Conservation (phyloP, 2,797 vertebrate genomes). For the Pogoniulus pusillus region DNA sequence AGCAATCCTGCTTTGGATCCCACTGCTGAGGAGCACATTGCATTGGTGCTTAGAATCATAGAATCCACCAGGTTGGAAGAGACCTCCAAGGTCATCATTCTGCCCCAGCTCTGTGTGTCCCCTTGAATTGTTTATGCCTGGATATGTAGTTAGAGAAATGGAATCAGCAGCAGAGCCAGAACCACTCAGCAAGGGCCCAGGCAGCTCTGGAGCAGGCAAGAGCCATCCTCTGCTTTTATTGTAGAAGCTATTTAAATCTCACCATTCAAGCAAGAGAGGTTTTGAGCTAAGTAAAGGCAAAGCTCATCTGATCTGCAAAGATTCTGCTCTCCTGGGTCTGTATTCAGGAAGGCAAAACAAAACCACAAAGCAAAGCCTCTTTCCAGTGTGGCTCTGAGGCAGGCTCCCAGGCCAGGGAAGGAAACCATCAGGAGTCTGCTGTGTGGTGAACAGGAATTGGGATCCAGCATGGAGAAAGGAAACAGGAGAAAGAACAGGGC, state of each 20-base stretch:
- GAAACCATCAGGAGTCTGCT: not conserved
- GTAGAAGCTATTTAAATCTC: not conserved
- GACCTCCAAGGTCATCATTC: too few species aligned
- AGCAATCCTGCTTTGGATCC: not conserved
- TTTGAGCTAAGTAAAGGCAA: not conserved
- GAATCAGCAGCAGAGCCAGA: not conserved
- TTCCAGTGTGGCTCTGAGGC: not conserved
- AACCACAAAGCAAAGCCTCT: not conserved
- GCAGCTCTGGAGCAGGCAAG: not conserved
- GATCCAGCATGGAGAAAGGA: not conserved
- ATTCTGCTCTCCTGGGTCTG: not conserved
- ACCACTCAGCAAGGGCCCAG: not conserved
- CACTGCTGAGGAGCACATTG: not conserved
- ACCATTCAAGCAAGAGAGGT: not conserved
- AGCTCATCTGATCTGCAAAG: not conserved
- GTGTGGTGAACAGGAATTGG: not conserved
- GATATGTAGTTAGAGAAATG: constrained; percentile 31
- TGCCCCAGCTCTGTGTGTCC: not conserved
- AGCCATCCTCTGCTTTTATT: not conserved
- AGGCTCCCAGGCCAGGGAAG: not conserved
- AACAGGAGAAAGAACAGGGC: not conserved
- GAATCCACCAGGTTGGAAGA: too few species aligned
- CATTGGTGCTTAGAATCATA: too few species aligned
- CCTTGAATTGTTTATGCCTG: not conserved
- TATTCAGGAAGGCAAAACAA: not conserved